Percentiles rank a stretch among this genome's conserved stretches.
Conservation (phyloP, 2,797 vertebrate species). For the Siniperca scherzeri region DNA sequence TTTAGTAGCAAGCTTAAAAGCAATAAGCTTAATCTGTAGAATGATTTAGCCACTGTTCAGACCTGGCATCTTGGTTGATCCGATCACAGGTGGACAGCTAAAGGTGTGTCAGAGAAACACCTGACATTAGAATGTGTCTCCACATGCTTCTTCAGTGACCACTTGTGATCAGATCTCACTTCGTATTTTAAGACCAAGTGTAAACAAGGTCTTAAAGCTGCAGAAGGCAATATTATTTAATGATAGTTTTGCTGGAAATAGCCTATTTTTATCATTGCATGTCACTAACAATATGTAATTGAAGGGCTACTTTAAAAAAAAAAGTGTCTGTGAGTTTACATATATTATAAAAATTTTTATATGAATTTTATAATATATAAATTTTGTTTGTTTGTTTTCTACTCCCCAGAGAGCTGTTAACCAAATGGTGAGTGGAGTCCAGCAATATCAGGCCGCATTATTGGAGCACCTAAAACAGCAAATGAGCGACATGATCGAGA, state of each 20-base stretch:
- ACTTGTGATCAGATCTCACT: conserved; percentile 9
- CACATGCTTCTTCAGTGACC: neutral
- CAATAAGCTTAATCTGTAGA: conserved; percentile 14
- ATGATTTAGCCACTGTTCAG: conserved; percentile 17
- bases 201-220: neutral
- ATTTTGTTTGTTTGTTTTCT: conserved; percentile 28
- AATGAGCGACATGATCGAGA: conserved; percentile 46
- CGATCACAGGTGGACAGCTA: conserved; percentile 3
- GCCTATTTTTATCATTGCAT: neutral
- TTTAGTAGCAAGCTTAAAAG: neutral
- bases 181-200: neutral
- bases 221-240: neutral
- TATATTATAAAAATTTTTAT: too few relatives aligned
- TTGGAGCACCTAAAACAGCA: conserved; percentile 60
- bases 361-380: too few relatives aligned
- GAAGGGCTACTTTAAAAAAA: neutral
- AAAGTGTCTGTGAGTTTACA: too few relatives aligned
- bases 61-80: conserved; percentile 22
- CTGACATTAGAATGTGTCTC: conserved; percentile 14
- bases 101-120: conserved; percentile 6
- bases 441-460: conserved; percentile 53
- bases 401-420: conserved; percentile 52
- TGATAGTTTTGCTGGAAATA: neutral
- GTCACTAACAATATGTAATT: conserved; percentile 15
- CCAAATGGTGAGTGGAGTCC: conserved; percentile 49